Evolutionary conservation across 2,113 vertebrate species (phyloP), one percentile per base, ranked within the genome.

Genomic region (Poicephalus gulielmi): DNA sequence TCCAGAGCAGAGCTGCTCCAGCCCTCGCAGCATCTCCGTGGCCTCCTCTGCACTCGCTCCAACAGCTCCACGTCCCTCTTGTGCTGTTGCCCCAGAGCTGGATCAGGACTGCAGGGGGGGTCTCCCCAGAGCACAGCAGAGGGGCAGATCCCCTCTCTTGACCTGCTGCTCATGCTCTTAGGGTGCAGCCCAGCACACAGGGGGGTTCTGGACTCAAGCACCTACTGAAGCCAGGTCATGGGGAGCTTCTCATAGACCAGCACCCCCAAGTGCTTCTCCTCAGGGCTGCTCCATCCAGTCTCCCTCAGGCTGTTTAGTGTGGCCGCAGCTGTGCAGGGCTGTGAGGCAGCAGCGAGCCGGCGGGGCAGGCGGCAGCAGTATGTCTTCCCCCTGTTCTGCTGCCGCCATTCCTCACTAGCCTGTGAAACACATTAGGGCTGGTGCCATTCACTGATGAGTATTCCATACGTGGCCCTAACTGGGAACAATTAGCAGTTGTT

Each of bases 401-500:
- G 64, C 39, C 52, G n/a, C 75, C 23, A 17, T 83, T 88, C 86
- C 71, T 81, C 46, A 1, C 46, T 9, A 33, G 70, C 50, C 82
- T 94, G 84, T 0, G 2, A 89, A 96, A 92, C 1, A 0, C 89
- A 46, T 91, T 89, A 89, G 62, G 55, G 60, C 83, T 41, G 23
- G 17, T 78, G 75, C 81, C 33, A 2, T 3, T 13, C 0, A 1
- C 78, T 94, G 86, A 82, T 86, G 74, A 94, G 57, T 68, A 84
- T 95, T 91, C 89, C 79, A 92, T 74, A 46, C 83, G 39, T 71
- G 81, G 64, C 66, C 30, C 37, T 92, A 68, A 68, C 35, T 44
- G 69, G 83, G 70, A 89, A 76, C 84, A 97, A 91, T 79, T 84
- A 92, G 52, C 77, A 71, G 55, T 91, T 83, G 83, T 96, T 95